Conservation (phyloP, 2,797 vertebrate genomes). For the Falco peregrinus region DNA sequence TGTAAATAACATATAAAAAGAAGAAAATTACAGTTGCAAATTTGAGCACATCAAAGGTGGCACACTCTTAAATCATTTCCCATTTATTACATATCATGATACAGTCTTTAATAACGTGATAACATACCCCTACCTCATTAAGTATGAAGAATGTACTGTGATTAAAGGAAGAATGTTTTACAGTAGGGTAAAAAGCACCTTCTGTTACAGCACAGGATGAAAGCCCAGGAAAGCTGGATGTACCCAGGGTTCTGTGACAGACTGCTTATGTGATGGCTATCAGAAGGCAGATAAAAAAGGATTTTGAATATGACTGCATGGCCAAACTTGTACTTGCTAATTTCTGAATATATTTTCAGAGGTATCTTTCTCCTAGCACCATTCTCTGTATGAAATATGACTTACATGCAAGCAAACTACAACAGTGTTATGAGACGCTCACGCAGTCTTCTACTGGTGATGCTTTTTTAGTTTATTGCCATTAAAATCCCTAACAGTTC, state of each 20-base stretch:
- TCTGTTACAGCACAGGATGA: constrained; percentile 49
- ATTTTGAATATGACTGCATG: neutral
- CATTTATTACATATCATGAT: constrained; percentile 35
- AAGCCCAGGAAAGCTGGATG: constrained; percentile 23
- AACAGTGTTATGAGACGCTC: neutral
- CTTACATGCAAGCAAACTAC: neutral
- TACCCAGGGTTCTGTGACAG: constrained; percentile 1
- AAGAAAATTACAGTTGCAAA: constrained; percentile 42
- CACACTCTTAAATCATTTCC: neutral
- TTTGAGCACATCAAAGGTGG: constrained; percentile 44
- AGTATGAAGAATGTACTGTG: constrained; percentile 26
- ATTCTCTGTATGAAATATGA: neutral
- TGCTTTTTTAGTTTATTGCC: neutral
- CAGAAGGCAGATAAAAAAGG: constrained; percentile 26
- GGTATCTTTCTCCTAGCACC: neutral
- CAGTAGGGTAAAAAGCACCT: constrained; percentile 50
- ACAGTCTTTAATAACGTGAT: constrained; percentile 34
- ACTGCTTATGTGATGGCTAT: constrained; percentile 18
- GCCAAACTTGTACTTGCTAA: constrained; percentile 5
- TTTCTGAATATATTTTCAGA: constrained; percentile 19
- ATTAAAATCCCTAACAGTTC: neutral
- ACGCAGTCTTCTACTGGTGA: neutral
- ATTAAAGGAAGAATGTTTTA: constrained; percentile 59
- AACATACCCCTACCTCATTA: constrained; percentile 54
- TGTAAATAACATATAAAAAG: constrained; percentile 14